phyloP scores from a whole-genome alignment of 2,113 vertebrate genomes.

The Tragelaphus strepsiceros region DNA sequence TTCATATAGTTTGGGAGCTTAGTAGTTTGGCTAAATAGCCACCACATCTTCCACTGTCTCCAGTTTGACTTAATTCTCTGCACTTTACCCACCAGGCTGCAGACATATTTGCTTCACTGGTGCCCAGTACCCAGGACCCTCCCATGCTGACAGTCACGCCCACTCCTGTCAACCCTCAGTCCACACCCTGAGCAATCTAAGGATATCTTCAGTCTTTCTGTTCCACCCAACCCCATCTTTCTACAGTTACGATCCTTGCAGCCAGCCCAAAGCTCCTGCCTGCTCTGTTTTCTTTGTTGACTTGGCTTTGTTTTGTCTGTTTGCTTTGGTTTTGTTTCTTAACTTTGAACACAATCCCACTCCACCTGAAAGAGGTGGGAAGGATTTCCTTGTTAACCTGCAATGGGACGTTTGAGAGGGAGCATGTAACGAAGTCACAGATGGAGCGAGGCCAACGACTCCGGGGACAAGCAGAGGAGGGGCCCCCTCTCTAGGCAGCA shows the following conservation, averaged over 20 bases:
- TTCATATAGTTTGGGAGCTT: background rate
- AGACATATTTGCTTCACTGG: background rate
- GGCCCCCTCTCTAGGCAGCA: background rate
- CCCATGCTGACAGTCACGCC: accelerated
- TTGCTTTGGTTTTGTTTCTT: background rate
- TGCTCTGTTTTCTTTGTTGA: background rate
- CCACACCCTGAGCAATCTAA: background rate
- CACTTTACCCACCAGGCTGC: background rate
- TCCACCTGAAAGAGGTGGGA: background rate
- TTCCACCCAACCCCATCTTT: background rate
- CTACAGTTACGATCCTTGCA: background rate
- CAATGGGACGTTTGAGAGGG: background rate
- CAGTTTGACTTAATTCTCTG: background rate
- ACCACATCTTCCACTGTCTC: background rate
- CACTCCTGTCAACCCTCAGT: background rate
- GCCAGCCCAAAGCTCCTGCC: background rate
- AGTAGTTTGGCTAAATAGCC: background rate
- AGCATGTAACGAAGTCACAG: background rate
- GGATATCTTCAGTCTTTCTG: background rate
- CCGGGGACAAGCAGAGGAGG: background rate
- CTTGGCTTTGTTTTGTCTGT: background rate
- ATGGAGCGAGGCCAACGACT: background rate
- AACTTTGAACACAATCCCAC: background rate
- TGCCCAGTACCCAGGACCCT: background rate
- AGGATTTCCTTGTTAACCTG: background rate